Percentiles rank a stretch among this genome's conserved stretches.
Evolutionary conservation across 2,797 vertebrate species (phyloP).

Genomic region (Pelobates cultripes): DNA sequence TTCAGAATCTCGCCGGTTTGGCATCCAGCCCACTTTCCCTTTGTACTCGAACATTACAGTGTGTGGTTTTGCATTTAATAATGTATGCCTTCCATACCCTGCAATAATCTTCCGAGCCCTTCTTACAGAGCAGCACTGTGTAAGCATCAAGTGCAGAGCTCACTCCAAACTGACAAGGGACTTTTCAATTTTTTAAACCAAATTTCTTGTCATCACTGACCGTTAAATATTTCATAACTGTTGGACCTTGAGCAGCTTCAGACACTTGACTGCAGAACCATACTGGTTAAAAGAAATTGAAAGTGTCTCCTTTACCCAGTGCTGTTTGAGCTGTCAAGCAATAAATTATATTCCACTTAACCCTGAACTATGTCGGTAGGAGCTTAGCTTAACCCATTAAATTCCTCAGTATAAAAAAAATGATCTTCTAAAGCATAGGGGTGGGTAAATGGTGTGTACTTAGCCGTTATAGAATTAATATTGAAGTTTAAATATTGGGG

Average conservation of each 20-base stretch:
- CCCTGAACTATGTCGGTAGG: no score
- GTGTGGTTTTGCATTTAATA: slow-evolving; percentile 58
- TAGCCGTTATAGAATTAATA: no score
- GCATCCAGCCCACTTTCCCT: slow-evolving; percentile 55
- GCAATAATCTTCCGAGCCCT: slow-evolving; percentile 56
- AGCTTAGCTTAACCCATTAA: no score
- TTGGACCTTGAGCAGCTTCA: slow-evolving; percentile 67
- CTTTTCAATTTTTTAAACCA: slow-evolving; percentile 85
- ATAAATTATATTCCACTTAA: no score
- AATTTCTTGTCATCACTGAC: slow-evolving; percentile 83
- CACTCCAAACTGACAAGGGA: slow-evolving; percentile 77
- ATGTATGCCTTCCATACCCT: slow-evolving; percentile 58
- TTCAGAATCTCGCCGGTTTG: slow-evolving; percentile 36
- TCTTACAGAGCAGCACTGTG: slow-evolving; percentile 59
- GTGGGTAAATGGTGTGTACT: no score
- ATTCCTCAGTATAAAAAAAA: no score
- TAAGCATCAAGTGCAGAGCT: slow-evolving; percentile 74
- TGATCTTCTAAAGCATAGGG: no score
- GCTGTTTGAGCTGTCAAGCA: no score
- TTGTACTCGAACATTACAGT: slow-evolving; percentile 58
- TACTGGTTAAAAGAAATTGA: no score
- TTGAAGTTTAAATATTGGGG: no score
- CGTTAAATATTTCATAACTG: slow-evolving; percentile 88
- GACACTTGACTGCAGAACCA: neutral
- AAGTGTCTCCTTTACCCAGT: no score